phyloP scores from a whole-genome alignment of 2,113 vertebrate species.

The Pygoscelis antarcticus region DNA sequence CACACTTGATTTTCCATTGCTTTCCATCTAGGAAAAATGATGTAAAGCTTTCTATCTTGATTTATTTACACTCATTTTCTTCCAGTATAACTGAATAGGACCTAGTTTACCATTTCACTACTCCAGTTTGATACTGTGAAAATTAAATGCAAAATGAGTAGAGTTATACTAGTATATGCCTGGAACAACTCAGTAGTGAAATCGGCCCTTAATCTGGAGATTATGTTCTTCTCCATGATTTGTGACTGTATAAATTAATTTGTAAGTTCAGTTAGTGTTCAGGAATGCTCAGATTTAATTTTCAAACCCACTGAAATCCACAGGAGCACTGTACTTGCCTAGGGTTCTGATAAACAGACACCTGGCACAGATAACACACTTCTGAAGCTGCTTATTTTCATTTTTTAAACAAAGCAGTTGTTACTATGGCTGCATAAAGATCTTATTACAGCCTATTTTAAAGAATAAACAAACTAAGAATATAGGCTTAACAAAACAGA shows the following conservation, averaged over 20 bases:
- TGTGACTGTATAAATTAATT: neutral
- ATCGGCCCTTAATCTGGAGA: neutral
- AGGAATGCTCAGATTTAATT: neutral
- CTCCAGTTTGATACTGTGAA: neutral
- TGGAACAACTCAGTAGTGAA: neutral
- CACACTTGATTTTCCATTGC: neutral
- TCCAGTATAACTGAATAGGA: neutral
- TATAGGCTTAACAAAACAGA: slow-evolving; percentile 5
- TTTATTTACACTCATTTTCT: neutral
- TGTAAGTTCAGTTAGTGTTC: neutral
- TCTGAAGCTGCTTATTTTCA: neutral
- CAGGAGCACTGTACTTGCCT: neutral
- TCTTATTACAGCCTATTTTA: neutral
- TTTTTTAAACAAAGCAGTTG: slow-evolving; percentile 13
- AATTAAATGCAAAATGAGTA: neutral
- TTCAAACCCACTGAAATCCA: neutral
- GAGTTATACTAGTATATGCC: neutral
- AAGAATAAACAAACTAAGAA: slow-evolving; percentile 57
- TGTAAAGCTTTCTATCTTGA: neutral
- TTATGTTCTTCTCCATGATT: neutral
- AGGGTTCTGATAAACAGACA: neutral
- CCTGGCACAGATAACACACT: neutral
- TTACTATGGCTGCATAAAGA: neutral
- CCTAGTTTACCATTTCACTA: neutral
- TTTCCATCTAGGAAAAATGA: neutral